Percentiles rank a stretch among this genome's conserved stretches.
phyloP scores from a whole-genome alignment of 1,140 invertebrate genomes.

The Eumaeus atala region DNA sequence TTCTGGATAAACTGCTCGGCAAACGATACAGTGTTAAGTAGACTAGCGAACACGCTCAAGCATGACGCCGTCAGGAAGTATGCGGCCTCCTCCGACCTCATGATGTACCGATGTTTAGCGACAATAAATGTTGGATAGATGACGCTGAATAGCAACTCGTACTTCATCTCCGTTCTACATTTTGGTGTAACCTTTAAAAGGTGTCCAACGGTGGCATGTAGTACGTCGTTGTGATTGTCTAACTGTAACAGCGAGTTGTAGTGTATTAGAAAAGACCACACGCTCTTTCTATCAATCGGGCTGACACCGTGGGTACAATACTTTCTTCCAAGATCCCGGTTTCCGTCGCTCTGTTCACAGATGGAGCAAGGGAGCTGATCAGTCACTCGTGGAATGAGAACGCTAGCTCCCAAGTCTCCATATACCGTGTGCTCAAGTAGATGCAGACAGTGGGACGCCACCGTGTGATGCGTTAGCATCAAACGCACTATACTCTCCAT shows the following conservation, averaged over 20 bases:
- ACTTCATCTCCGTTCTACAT: constrained; percentile 72
- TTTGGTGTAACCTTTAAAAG: constrained; percentile 75
- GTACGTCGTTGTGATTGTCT: constrained; percentile 74
- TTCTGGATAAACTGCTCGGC: constrained; percentile 76
- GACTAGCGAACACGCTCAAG: constrained; percentile 76
- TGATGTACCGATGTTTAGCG: constrained; percentile 67
- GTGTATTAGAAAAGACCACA: constrained; percentile 76
- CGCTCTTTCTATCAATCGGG: constrained; percentile 52
- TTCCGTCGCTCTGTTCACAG: constrained; percentile 52
- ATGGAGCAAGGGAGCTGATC: constrained; percentile 56
- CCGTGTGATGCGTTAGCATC: constrained; percentile 47
- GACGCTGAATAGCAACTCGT: constrained; percentile 76
- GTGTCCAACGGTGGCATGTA: constrained; percentile 76
- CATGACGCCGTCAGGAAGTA: constrained; percentile 78
- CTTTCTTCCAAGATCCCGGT: constrained; percentile 34
- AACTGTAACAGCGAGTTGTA: constrained; percentile 75
- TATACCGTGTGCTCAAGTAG: constrained; percentile 77
- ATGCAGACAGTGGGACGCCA: constrained; percentile 47
- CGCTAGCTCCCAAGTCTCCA: constrained; percentile 74
- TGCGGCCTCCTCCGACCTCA: constrained; percentile 59
- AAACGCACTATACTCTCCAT: constrained; percentile 60
- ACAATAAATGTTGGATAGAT: constrained; percentile 78
- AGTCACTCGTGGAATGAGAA: constrained; percentile 40
- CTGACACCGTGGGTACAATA: constrained; percentile 48
- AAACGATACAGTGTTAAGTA: constrained; percentile 74